Conservation (phyloP, 1,140 invertebrate genomes). For the Trialeurodes vaporariorum region DNA sequence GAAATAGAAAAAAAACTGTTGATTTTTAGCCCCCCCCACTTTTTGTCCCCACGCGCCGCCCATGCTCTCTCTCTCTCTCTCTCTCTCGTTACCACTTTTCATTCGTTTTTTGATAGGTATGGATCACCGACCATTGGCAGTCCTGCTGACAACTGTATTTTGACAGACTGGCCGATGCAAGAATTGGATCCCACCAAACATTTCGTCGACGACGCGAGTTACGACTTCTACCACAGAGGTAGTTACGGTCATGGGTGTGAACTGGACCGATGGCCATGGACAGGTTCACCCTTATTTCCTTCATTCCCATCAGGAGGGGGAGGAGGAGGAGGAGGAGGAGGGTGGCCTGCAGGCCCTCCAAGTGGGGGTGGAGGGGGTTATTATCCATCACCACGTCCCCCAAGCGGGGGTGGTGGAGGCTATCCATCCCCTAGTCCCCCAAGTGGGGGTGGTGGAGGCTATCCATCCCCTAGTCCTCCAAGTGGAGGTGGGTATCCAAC, state of each 20-base stretch:
- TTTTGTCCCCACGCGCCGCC: no score
- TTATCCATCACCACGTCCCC: background rate
- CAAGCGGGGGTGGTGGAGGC: background rate
- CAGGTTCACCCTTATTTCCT: background rate
- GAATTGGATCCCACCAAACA: slow-evolving; percentile 46
- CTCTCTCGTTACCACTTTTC: no score
- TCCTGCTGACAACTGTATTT: slow-evolving; percentile 51
- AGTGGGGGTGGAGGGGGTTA: background rate
- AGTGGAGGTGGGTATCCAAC: background rate
- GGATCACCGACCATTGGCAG: slow-evolving; percentile 46
- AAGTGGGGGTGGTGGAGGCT: slow-evolving; percentile 5
- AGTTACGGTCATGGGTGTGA: slow-evolving; percentile 68
- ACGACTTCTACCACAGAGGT: slow-evolving; percentile 61
- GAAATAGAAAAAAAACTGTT: no score
- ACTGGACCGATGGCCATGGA: slow-evolving; percentile 36
- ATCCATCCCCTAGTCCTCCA: slow-evolving; percentile 6
- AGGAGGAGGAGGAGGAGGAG: background rate
- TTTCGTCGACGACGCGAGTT: slow-evolving; percentile 44
- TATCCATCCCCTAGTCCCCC: slow-evolving; percentile 4
- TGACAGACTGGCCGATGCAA: slow-evolving; percentile 53
- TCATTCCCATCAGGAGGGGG: background rate
- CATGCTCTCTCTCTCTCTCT: no score
- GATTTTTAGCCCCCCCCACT: no score
- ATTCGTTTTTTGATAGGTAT: slow-evolving; percentile 41
- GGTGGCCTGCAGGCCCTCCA: background rate